A percentile compares a stretch with the other conserved stretches of the same genome.
These are phyloP conservation scores for Emmelina monodactyla DNA, from an alignment of 2,888 invertebrate species.

Conservation along the genomic window DNA sequence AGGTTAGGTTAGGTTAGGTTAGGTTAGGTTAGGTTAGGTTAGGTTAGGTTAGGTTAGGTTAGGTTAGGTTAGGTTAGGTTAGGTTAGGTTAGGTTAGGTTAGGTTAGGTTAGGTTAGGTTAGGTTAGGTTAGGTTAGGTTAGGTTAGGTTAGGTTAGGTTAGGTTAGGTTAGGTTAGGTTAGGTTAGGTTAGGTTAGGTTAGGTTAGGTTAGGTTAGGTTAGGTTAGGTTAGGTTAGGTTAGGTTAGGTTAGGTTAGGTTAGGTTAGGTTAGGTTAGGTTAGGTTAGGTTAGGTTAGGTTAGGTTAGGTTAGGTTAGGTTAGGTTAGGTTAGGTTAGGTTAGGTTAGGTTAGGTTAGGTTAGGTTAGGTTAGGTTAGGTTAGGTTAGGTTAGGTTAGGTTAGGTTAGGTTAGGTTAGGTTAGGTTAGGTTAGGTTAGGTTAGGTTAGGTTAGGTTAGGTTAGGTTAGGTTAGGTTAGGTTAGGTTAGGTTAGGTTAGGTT, in stretches of 20 bases:
- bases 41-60: slow-evolving; percentile 14
- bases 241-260: slow-evolving; percentile 16
- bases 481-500: slow-evolving; percentile 21
- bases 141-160: slow-evolving; percentile 20
- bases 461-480: slow-evolving; percentile 20
- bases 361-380: slow-evolving; percentile 15
- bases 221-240: slow-evolving; percentile 13
- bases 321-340: slow-evolving; percentile 9
- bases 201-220: slow-evolving; percentile 12
- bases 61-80: slow-evolving; percentile 15
- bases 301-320: slow-evolving; percentile 10
- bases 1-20: slow-evolving; percentile 18
- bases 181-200: slow-evolving; percentile 10
- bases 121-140: slow-evolving; percentile 9
- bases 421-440: slow-evolving; percentile 13
- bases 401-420: slow-evolving; percentile 15
- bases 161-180: slow-evolving; percentile 18
- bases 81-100: slow-evolving; percentile 14
- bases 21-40: slow-evolving; percentile 16
- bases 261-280: slow-evolving; percentile 14
- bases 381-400: slow-evolving; percentile 16
- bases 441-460: slow-evolving; percentile 16
- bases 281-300: slow-evolving; percentile 10
- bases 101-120: slow-evolving; percentile 11
- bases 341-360: slow-evolving; percentile 12